These are phyloP conservation scores for Triplophysa rosa DNA, from an alignment of 2,113 vertebrate species.

Conservation along the genomic window DNA sequence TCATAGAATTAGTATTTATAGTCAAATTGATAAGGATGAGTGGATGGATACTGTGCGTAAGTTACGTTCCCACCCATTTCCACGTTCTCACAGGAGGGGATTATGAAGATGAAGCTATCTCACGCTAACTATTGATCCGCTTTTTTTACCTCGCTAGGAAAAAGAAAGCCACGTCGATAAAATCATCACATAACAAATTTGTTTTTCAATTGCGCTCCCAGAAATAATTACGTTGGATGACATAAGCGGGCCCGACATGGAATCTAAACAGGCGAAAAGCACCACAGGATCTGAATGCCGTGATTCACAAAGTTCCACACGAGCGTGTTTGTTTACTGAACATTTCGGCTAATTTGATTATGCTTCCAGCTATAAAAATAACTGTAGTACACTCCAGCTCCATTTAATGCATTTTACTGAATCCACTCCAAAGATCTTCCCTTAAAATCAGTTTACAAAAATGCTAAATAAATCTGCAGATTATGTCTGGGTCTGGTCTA, in stretches of 20 bases:
- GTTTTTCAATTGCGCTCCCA: conserved; percentile 61
- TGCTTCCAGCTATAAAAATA: background rate
- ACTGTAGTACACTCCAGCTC: background rate
- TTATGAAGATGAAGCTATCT: conserved; percentile 64
- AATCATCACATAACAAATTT: conserved; percentile 68
- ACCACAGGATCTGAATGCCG: background rate
- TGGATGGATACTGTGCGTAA: conserved; percentile 23
- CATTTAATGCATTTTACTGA: too few species aligned
- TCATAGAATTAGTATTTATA: conserved; percentile 25
- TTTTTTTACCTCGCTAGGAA: conserved; percentile 63
- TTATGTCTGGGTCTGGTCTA: background rate
- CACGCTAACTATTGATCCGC: conserved; percentile 66
- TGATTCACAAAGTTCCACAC: background rate
- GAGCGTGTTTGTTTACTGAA: background rate
- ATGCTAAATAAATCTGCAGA: too few species aligned
- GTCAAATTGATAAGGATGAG: conserved; percentile 38
- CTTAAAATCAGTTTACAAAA: background rate
- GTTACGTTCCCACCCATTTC: conserved; percentile 33
- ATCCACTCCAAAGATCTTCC: background rate
- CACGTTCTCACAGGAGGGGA: conserved; percentile 55
- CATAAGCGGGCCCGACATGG: conserved; percentile 37
- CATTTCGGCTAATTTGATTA: background rate
- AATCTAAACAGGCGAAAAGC: background rate
- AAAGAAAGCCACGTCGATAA: conserved; percentile 70
- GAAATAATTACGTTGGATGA: conserved; percentile 66